A percentile compares a stretch with the other conserved stretches of the same genome.
These are phyloP conservation scores for Eclectus roratus DNA, from an alignment of 2,113 vertebrate genomes.

Conservation along the genomic window DNA sequence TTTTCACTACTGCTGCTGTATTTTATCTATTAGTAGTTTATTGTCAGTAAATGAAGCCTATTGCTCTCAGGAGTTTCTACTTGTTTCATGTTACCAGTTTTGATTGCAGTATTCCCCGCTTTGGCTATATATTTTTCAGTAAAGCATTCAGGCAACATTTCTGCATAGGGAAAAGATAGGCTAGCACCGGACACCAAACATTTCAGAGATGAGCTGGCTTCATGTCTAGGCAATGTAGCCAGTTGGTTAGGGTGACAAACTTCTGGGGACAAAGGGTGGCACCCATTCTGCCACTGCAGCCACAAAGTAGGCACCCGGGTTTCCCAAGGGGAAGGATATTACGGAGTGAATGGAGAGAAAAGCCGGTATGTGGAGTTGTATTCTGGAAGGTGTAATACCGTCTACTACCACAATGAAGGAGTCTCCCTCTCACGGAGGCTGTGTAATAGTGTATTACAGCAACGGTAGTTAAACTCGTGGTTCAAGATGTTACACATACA, in stretches of 20 bases:
- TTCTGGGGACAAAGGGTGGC: background rate
- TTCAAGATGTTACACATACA: background rate
- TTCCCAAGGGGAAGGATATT: background rate
- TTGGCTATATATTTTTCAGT: conserved; percentile 4
- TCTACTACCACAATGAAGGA: background rate
- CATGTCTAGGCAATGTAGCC: too few relatives aligned
- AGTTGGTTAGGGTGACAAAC: background rate
- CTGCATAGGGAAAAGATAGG: background rate
- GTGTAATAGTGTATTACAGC: background rate
- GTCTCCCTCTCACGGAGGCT: background rate
- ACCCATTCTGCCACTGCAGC: background rate
- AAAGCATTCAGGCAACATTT: conserved; percentile 35
- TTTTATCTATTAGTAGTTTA: background rate
- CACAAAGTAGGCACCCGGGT: background rate
- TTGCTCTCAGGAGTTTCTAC: background rate
- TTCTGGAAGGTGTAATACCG: background rate
- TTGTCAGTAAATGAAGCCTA: background rate
- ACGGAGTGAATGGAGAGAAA: background rate
- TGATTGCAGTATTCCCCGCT: background rate
- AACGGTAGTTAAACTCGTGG: background rate
- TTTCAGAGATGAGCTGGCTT: background rate
- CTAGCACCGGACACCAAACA: background rate
- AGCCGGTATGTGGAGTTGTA: accelerated
- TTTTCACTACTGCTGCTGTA: background rate
- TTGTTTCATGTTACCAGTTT: conserved; percentile 8